Conservation (phyloP, 2,888 invertebrate species). For the Chelonus formosanus region DNA sequence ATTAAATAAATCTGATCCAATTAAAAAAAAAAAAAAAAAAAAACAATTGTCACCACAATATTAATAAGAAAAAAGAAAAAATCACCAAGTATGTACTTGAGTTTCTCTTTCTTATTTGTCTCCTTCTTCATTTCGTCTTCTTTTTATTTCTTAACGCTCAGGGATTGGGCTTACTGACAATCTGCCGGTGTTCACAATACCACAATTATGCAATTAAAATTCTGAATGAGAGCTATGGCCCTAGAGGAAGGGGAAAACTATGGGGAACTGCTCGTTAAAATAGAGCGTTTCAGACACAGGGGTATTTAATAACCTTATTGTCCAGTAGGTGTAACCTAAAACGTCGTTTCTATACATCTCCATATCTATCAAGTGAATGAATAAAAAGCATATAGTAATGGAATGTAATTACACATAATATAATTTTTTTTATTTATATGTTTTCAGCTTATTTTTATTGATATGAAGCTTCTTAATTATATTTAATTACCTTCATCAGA, state of each 20-base stretch:
- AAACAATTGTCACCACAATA: no score
- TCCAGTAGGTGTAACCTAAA: constrained; percentile 57
- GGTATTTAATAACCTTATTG: constrained; percentile 56
- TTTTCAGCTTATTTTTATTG: no score
- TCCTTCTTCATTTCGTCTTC: constrained; percentile 23
- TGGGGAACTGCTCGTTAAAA: constrained; percentile 42
- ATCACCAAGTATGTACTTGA: not conserved
- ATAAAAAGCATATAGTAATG: not conserved
- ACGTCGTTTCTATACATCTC: constrained; percentile 47
- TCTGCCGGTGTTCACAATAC: constrained; percentile 48
- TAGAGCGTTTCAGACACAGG: constrained; percentile 38
- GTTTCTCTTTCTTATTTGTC: not conserved
- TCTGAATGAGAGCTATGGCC: constrained; percentile 46
- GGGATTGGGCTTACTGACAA: constrained; percentile 24
- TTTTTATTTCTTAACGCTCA: constrained; percentile 2
- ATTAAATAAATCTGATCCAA: no score
- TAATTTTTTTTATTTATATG: not conserved
- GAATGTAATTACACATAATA: no score
- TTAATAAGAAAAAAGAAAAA: no score
- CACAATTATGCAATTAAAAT: constrained; percentile 60
- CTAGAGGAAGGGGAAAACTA: constrained; percentile 23
- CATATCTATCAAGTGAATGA: constrained; percentile 2
- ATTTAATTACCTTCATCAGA: no score
- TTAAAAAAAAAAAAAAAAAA: no score
- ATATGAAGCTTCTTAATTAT: no score